phyloP scores from a whole-genome alignment of 2,888 invertebrate species.

The Antheraea assamensis region DNA sequence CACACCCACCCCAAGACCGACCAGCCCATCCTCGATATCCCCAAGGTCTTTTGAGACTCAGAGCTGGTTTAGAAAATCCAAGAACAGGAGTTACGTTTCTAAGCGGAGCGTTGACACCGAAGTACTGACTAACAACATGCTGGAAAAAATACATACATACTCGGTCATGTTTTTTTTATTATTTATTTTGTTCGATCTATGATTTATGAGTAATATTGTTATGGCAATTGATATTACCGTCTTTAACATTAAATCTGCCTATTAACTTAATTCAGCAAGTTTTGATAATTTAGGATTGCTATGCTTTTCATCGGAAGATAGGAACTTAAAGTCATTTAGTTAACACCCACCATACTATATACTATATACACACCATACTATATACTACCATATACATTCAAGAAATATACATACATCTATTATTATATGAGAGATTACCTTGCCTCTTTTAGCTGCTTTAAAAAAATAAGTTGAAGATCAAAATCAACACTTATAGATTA shows the following conservation, averaged over 20 bases:
- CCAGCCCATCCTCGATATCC: slow-evolving; percentile 10
- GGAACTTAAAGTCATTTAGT: too few relatives aligned
- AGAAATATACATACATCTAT: neutral
- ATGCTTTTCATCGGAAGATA: too few relatives aligned
- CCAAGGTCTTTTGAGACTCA: neutral
- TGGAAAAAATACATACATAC: neutral
- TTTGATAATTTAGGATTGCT: too few relatives aligned
- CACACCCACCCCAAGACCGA: neutral
- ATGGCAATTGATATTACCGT: neutral
- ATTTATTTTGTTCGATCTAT: neutral
- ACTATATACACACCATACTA: too few relatives aligned
- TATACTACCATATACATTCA: too few relatives aligned
- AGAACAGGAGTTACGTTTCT: neutral
- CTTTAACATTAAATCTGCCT: neutral
- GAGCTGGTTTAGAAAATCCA: neutral
- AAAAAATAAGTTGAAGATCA: too few relatives aligned
- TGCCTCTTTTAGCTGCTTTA: neutral
- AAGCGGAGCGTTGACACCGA: neutral
- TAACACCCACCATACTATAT: too few relatives aligned
- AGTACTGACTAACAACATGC: slow-evolving; percentile 13
- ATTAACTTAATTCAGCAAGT: neutral
- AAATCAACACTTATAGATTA: too few relatives aligned
- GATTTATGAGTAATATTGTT: neutral
- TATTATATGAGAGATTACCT: neutral
- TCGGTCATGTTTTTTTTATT: neutral